These are phyloP conservation scores for Dione vanillae DNA, from an alignment of 2,888 invertebrate genomes.

Conservation along the genomic window DNA sequence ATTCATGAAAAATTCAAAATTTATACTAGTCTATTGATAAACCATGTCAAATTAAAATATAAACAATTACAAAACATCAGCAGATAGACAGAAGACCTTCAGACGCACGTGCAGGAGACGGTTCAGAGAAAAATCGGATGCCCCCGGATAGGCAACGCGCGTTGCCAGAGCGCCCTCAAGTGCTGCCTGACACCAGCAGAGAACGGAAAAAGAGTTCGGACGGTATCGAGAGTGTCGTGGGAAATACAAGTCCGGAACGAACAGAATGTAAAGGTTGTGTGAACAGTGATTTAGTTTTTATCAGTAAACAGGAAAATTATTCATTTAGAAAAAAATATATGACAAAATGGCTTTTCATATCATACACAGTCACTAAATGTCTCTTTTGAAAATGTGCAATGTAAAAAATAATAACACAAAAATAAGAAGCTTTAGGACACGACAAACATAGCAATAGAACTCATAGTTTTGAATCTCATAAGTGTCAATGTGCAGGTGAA, in stretches of 20 bases:
- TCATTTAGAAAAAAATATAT: no score
- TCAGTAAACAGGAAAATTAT: no score
- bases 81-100: slow-evolving; percentile 62
- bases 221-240: not conserved
- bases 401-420: not conserved
- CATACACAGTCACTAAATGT: no score
- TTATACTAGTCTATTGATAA: no score
- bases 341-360: no score
- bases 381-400: no score
- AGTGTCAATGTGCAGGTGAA: not conserved
- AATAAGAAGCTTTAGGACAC: not conserved
- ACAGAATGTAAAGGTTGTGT: slow-evolving; percentile 22
- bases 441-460: no score
- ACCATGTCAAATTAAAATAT: not conserved
- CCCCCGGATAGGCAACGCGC: slow-evolving; percentile 46
- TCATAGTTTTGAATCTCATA: not conserved
- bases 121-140: slow-evolving; percentile 43
- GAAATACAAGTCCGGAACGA: slow-evolving; percentile 37
- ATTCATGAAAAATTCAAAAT: no score
- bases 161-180: slow-evolving; percentile 41
- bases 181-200: slow-evolving; percentile 24
- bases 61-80: not conserved
- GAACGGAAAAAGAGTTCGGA: slow-evolving; percentile 8
- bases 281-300: no score
- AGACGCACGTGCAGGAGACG: slow-evolving; percentile 49